phyloP scores from a whole-genome alignment of 2,888 invertebrate species.

The Leptarthrus brevirostris region DNA sequence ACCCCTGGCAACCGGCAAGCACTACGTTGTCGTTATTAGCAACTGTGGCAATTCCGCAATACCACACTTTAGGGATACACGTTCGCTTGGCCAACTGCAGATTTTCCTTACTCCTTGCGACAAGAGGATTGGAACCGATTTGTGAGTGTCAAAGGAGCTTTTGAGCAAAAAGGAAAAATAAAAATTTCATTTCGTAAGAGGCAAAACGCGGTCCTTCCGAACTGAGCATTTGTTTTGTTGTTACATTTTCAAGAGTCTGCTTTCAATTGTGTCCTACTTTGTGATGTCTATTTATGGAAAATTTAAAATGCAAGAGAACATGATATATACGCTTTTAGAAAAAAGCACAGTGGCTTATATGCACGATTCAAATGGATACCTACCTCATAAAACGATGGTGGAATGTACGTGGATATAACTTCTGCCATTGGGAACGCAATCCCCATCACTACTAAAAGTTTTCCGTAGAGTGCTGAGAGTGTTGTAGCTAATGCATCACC shows the following conservation, averaged over 20 bases:
- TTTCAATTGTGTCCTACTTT: background rate
- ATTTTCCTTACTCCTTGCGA: too few species aligned
- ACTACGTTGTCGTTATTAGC: background rate
- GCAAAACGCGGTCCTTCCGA: background rate
- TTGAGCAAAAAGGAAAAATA: background rate
- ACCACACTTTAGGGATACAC: background rate
- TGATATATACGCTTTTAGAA: background rate
- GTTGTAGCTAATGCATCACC: slow-evolving; percentile 88
- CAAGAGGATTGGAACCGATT: slow-evolving; percentile 5
- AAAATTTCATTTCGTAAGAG: too few species aligned
- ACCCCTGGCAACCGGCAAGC: slow-evolving; percentile 3
- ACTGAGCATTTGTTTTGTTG: too few species aligned
- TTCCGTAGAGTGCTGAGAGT: slow-evolving; percentile 92
- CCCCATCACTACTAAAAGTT: slow-evolving; percentile 93
- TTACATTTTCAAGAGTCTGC: background rate
- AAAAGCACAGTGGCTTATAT: background rate
- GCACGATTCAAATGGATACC: slow-evolving; percentile 58
- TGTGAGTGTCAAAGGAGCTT: background rate
- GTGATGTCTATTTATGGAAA: background rate
- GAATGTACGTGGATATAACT: slow-evolving; percentile 93
- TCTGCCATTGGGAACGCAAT: slow-evolving; percentile 96
- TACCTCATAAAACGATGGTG: slow-evolving; percentile 93
- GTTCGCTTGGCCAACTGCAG: too few species aligned
- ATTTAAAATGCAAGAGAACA: background rate
- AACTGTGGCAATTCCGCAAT: background rate